phyloP scores from a whole-genome alignment of 2,888 invertebrate species.

The Troides aeacus region DNA sequence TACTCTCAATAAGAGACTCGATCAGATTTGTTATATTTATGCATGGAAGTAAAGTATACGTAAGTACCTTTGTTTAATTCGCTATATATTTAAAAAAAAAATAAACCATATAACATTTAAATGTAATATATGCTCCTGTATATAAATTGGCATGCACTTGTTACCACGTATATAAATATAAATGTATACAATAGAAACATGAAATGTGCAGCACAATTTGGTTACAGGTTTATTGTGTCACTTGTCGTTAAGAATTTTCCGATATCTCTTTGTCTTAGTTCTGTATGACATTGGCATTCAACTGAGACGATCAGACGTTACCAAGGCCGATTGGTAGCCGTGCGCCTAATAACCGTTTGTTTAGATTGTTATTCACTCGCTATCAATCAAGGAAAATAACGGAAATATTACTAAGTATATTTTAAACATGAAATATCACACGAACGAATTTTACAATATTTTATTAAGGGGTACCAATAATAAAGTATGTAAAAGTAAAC shows the following conservation, averaged over 20 bases:
- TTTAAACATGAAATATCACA: neutral
- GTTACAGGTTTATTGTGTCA: slow-evolving; percentile 10
- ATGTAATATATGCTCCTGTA: too few species aligned
- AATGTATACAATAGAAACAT: slow-evolving; percentile 5
- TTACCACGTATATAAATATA: neutral
- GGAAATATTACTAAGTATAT: neutral
- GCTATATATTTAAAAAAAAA: neutral
- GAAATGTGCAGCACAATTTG: slow-evolving; percentile 8
- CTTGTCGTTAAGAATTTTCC: slow-evolving; percentile 25
- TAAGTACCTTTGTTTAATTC: neutral
- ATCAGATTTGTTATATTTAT: neutral
- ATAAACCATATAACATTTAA: neutral
- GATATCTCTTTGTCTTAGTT: slow-evolving; percentile 15
- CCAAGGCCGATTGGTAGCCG: slow-evolving; percentile 42
- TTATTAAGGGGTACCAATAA: too few species aligned
- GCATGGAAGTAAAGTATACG: neutral
- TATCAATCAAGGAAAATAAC: slow-evolving; percentile 10
- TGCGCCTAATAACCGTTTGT: slow-evolving; percentile 42
- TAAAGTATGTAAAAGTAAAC: too few species aligned
- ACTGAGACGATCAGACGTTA: slow-evolving; percentile 55
- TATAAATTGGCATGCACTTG: neutral
- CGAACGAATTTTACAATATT: neutral
- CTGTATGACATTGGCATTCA: slow-evolving; percentile 62
- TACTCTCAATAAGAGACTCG: neutral
- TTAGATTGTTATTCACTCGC: slow-evolving; percentile 28